Conservation (phyloP, 2,888 invertebrate genomes). For the Anthophora plumipes region DNA sequence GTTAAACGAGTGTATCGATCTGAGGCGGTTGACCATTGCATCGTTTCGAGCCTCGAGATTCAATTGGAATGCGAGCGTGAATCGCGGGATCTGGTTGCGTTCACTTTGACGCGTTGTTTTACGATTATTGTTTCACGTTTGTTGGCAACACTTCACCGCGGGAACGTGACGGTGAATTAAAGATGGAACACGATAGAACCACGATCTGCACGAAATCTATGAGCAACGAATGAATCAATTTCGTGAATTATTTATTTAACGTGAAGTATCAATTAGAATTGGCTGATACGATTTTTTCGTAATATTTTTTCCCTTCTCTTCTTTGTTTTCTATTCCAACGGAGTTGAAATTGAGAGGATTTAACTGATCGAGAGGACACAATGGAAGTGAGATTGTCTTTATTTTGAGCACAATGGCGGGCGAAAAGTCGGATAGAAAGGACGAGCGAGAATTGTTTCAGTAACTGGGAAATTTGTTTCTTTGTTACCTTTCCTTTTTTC, state of each 20-base stretch:
- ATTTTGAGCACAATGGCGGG: background rate
- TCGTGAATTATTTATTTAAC: no score
- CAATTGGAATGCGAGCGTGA: background rate
- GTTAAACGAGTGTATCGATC: constrained; percentile 13
- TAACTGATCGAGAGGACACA: background rate
- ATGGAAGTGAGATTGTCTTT: constrained; percentile 10
- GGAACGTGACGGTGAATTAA: background rate
- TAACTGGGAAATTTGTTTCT: background rate
- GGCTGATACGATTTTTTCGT: background rate
- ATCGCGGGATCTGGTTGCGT: background rate
- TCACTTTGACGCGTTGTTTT: background rate
- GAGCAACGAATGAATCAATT: background rate
- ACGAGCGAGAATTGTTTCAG: background rate
- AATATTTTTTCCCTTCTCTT: background rate
- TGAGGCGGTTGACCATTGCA: background rate
- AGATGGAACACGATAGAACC: background rate
- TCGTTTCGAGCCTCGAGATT: constrained; percentile 10
- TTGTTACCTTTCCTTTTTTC: no score
- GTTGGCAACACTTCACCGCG: background rate
- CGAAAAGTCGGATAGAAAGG: background rate
- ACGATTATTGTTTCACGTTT: background rate
- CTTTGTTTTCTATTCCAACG: no score
- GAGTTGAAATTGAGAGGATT: no score
- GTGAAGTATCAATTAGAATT: no score
- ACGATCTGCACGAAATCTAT: background rate